Base-by-base conservation (phyloP, 2,797 vertebrate species). In the Esox masquinongy region DNA sequence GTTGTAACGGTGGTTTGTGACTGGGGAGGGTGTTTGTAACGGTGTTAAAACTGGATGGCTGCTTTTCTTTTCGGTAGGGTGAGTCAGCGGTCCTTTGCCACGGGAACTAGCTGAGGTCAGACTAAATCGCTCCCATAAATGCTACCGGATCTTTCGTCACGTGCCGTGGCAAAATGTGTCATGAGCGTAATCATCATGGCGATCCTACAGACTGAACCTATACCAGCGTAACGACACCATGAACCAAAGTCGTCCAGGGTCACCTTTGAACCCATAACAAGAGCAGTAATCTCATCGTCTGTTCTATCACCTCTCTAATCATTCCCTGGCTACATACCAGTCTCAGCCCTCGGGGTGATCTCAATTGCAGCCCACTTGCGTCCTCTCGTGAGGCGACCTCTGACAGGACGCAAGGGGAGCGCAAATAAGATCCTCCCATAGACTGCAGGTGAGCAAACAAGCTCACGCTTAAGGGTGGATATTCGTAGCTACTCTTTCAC, bases 231-330 rank as follows among this genome's bases (percentile, higher is more conserved):
- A 47, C 11, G 3, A 12, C 43, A 39, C 36, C 36, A 47, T 5
- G 43, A 8, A 47, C 43, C 12, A 3, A 47, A 47, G 2, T 9
- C 43, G 3, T 11, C 1, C 43, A 14, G 43, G 9, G 43, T 47
- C 43, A 11, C 43, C 6, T 5, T 11, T 47, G 1, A 47, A 47
- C 43, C 43, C 43, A 14, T 47, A 47, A 11, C 43, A 11, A 47
- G 36, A 39, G 36, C 36, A 39, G 36, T 75, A n/a, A 80, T 82
- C 77, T 87, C 56, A 78, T 75, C 39, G 63, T 84, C 76, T 79
- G 79, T 43, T 74, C 61, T 61, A 73, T 22, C 79, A 74, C 70
- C 73, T 36, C 14, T 53, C 59, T 64, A 26, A 9, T 36, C 72
- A n/a, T 36, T 16, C 8, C n/a, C 56, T 1, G 22, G 15, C 51